Evolutionary conservation across 2,888 invertebrate genomes (phyloP).

Genomic region (Pandemis cinnamomeana): DNA sequence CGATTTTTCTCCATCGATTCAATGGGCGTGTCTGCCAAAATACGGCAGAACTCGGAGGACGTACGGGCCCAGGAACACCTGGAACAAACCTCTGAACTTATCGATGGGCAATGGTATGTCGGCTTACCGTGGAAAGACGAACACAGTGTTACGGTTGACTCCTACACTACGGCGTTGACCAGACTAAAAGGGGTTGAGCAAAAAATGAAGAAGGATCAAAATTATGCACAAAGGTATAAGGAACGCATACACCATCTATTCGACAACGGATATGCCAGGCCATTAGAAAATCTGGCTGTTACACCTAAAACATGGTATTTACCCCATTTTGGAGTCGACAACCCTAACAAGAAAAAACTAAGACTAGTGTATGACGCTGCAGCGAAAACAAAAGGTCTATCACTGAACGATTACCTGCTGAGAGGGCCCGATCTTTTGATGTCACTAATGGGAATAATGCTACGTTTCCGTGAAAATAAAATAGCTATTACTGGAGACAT

Average conservation of each 20-base stretch:
- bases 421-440: slow-evolving; percentile 47
- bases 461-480: slow-evolving; percentile 56
- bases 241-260: slow-evolving; percentile 47
- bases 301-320: slow-evolving; percentile 45
- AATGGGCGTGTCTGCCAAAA: background rate
- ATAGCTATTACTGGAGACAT: slow-evolving; percentile 55
- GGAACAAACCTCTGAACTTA: slow-evolving; percentile 39
- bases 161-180: slow-evolving; percentile 41
- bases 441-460: slow-evolving; percentile 55
- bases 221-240: slow-evolving; percentile 41
- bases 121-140: slow-evolving; percentile 47
- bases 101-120: slow-evolving; percentile 45
- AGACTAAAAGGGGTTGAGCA: slow-evolving; percentile 44
- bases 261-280: slow-evolving; percentile 44
- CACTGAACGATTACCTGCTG: slow-evolving; percentile 47
- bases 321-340: slow-evolving; percentile 49
- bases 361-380: slow-evolving; percentile 48
- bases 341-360: slow-evolving; percentile 47
- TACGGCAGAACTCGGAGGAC: slow-evolving; percentile 5
- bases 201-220: slow-evolving; percentile 41
- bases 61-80: slow-evolving; percentile 36
- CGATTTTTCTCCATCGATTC: background rate
- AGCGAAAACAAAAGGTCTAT: slow-evolving; percentile 36
- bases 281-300: slow-evolving; percentile 1
- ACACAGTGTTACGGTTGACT: slow-evolving; percentile 42